Evolutionary conservation across 2,797 vertebrate genomes (phyloP), one percentile per base, ranked within the genome.

Genomic region (Micrastur ruficollis): DNA sequence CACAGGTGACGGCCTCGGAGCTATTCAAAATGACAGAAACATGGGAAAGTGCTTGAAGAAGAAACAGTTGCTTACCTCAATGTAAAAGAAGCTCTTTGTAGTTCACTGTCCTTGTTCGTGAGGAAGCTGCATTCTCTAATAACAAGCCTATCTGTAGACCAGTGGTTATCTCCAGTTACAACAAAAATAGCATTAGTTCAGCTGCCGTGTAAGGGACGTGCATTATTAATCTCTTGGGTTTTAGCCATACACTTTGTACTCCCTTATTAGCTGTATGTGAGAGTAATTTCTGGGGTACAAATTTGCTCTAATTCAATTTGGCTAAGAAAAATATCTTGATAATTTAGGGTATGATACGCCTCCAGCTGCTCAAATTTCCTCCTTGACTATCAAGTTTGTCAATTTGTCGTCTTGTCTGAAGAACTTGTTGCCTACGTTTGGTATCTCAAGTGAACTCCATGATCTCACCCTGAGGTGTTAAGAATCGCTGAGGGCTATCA

Each of bases 401-500:
- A 86, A 25, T 98, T 97, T 98, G 97, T 98, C 92, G 36, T 98
- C 97, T 97, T 97, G 97, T 87, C 79, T 92, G 95, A 93, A 90
- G 92, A 98, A 96, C 95, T 79, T 95, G 96, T 97, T 96, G 97
- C 94, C 81, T 86, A 58, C 90, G 93, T 95, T 94, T 95, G 95
- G 94, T 96, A 92, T 97, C 96, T 97, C 87, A 71, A 74, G 96
- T 95, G 96, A 97, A 96, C 97, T 97, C 91, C 18, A 56, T 96
- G 97, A 97, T 98, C 97, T 97, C 97, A 98, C 97, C 97, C 97
- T 94, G 96, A 98, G 98, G 98, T 98, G 98, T 98, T 98, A 98
- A 98, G 97, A 98, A 98, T 98, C 53, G 95, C 98, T 98, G 97
- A 98, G 97, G 98, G 98, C 98, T 98, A 97, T 97, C 97, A 98